Base-by-base conservation (phyloP, 2,888 invertebrate genomes). In the Sphecodes monilicornis region DNA sequence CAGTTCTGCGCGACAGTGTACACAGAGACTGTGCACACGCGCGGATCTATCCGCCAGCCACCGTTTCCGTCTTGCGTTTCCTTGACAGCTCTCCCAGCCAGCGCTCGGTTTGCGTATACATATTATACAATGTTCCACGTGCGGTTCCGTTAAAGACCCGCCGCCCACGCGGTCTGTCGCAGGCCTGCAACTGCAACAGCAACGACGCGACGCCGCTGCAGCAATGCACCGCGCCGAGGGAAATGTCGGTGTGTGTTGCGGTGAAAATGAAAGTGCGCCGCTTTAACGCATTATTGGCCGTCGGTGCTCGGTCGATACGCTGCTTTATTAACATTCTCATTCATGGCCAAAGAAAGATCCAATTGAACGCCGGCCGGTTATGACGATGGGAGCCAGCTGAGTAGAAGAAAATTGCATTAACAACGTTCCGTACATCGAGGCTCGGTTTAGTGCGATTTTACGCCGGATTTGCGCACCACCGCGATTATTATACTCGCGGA, bases 221-320 rank as follows among this genome's bases (percentile, higher is more conserved):
- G 50, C 50, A 16, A 29, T 29, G 29, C 16, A 13, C 29, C 16
- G 60, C 29, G 60, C 29, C 60, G 71, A 54, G 69, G 79, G 79
- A 82, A 78, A 82, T 76, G 80, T 87, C 80, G 81, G 75, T 60
- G 60, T 60, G 60, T 16, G 85, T 82, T 68, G 76, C 86, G 83
- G 79, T 86, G 89, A 89, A 89, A 89, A 84, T 80, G 89, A 89
- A 89, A 89, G 89, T 89, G 87, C 81, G 82, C 50, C 79, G 74
- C 85, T 73, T 79, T 64, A 69, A 79, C 50, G 76, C 78, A 83
- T 89, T 89, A 86, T 86, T 79, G 76, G 71, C 70, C 78, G 71
- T 43, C 78, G 76, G 68, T 76, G 36, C 71, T 43, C 72, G 77
- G 29, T 36, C 76, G 75, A 60, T 60, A 68, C 43, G 29, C 4